Evolutionary conservation across 2,888 invertebrate genomes (phyloP).

Genomic region (Nineta flava): DNA sequence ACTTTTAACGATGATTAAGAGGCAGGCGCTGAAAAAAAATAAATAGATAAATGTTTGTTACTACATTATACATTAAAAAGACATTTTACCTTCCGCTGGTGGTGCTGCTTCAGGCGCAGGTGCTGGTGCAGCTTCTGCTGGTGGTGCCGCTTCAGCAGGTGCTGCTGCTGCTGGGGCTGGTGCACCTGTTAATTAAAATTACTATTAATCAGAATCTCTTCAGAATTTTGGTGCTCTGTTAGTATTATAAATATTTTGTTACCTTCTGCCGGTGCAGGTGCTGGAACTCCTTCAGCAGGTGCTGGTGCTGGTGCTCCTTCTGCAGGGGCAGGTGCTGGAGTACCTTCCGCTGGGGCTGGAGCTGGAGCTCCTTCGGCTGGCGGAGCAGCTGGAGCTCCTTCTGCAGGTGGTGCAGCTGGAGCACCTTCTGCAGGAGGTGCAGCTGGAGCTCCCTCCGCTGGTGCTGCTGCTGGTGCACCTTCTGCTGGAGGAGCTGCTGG

Average conservation of each 20-base stretch:
- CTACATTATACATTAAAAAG: too few relatives aligned
- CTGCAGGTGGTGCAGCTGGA: conserved; percentile 14
- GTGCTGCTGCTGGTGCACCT: conserved; percentile 16
- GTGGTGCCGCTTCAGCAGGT: conserved; percentile 22
- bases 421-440: conserved; percentile 17
- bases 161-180: conserved; percentile 17
- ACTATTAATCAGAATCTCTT: too few relatives aligned
- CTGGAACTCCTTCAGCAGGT: conserved; percentile 12
- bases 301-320: conserved; percentile 17
- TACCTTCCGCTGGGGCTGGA: conserved; percentile 12
- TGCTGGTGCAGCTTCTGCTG: conserved; percentile 22
- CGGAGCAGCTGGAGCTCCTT: conserved; percentile 18
- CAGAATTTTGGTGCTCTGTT: not conserved
- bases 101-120: conserved; percentile 22
- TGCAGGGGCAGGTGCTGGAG: conserved; percentile 14
- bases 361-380: conserved; percentile 15
- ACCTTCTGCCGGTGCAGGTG: conserved; percentile 17
- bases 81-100: conserved; percentile 13
- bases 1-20: too few relatives aligned
- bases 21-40: too few relatives aligned
- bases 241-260: not conserved
- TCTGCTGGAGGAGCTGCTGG: conserved; percentile 14
- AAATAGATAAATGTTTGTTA: too few relatives aligned
- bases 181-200: not conserved
- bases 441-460: conserved; percentile 15